Percentiles rank a stretch among this genome's conserved stretches.
These are phyloP conservation scores for Leptinotarsa undecemlineata DNA, from an alignment of 1,140 invertebrate species.

Conservation along the genomic window DNA sequence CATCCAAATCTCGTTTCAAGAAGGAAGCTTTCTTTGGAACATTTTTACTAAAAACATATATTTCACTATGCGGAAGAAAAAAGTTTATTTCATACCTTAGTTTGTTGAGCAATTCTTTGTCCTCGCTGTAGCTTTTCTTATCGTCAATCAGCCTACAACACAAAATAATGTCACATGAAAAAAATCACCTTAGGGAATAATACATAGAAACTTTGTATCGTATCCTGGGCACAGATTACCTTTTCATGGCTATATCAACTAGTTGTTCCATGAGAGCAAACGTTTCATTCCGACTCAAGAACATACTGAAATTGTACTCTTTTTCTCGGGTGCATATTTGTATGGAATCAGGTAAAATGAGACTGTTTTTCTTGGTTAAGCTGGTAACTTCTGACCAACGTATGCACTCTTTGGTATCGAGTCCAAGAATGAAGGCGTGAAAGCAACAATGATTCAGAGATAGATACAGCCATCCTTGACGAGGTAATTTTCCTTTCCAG, in stretches of 20 bases:
- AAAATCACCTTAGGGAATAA: background rate
- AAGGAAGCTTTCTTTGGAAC: slow-evolving; percentile 85
- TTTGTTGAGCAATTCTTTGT: slow-evolving; percentile 80
- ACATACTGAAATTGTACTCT: slow-evolving; percentile 88
- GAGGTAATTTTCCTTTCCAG: slow-evolving; percentile 88
- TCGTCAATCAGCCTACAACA: slow-evolving; percentile 78
- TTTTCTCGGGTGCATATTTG: slow-evolving; percentile 80
- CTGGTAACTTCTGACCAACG: slow-evolving; percentile 80
- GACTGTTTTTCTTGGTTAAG: slow-evolving; percentile 74
- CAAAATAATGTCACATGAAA: slow-evolving; percentile 22
- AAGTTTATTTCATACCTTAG: slow-evolving; percentile 62
- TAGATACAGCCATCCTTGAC: slow-evolving; percentile 95
- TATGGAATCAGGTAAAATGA: slow-evolving; percentile 86
- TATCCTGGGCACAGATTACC: slow-evolving; percentile 54
- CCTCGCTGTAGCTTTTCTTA: slow-evolving; percentile 81
- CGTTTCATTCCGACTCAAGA: slow-evolving; percentile 86
- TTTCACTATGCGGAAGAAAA: background rate
- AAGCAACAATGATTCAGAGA: slow-evolving; percentile 96
- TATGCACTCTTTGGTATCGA: slow-evolving; percentile 85
- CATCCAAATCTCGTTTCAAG: slow-evolving; percentile 92
- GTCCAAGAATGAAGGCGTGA: slow-evolving; percentile 91
- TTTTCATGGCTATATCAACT: slow-evolving; percentile 95
- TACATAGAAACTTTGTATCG: background rate
- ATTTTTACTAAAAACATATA: slow-evolving; percentile 67
- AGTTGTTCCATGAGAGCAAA: slow-evolving; percentile 92